Evolutionary conservation across 2,797 vertebrate genomes (phyloP).

Genomic region (Syncerus caffer): DNA sequence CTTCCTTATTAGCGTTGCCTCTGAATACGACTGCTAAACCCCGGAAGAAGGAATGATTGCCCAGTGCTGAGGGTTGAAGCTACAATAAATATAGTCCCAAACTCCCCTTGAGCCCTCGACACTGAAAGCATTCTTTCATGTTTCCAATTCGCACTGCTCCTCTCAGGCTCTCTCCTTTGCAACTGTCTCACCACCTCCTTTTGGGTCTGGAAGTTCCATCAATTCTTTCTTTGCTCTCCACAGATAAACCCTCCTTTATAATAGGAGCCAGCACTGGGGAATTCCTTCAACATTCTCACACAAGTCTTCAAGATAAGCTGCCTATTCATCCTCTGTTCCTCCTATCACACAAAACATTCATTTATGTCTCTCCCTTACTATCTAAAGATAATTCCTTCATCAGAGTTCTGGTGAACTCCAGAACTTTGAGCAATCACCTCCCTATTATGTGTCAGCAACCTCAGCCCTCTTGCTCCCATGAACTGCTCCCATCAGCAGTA

Average conservation of each 20-base stretch:
- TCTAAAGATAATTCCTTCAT: neutral
- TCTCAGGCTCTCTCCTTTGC: neutral
- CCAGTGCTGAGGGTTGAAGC: neutral
- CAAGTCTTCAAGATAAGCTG: neutral
- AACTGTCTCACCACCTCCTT: neutral
- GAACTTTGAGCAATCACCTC: neutral
- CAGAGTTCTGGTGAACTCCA: neutral
- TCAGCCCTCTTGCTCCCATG: neutral
- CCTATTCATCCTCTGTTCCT: neutral
- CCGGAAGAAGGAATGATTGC: neutral
- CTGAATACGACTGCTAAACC: neutral
- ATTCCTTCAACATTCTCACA: neutral
- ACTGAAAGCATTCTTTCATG: neutral
- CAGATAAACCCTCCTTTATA: neutral
- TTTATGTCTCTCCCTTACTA: neutral
- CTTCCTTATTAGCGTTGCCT: neutral
- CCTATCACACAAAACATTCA: neutral
- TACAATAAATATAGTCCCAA: neutral
- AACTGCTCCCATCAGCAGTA: neutral
- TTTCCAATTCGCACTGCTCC: rapidly evolving
- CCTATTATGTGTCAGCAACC: neutral
- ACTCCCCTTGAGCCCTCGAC: neutral
- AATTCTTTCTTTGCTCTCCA: neutral
- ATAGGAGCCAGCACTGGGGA: neutral
- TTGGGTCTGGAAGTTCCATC: neutral